Evolutionary conservation across 2,797 vertebrate species (phyloP).

Genomic region (Cirrhinus mrigala): DNA sequence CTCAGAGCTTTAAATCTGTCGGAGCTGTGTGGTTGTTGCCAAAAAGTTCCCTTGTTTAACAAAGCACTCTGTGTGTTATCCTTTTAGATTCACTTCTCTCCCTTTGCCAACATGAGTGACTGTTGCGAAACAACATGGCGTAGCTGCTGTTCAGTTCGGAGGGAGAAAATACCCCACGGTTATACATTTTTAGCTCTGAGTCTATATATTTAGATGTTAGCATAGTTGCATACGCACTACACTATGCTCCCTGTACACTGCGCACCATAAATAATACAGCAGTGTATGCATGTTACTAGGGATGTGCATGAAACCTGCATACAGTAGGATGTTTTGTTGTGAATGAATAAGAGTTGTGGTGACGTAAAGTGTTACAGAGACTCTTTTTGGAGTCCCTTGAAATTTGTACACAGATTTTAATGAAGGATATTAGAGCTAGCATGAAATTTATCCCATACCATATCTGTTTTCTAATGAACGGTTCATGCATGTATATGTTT

Average conservation of each 20-base stretch:
- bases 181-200: conserved; percentile 18
- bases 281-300: neutral
- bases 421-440: neutral
- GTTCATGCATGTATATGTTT: neutral
- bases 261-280: neutral
- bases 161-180: conserved; percentile 14
- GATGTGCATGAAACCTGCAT: neutral
- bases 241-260: neutral
- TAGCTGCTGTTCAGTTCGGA: conserved; percentile 31
- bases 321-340: neutral
- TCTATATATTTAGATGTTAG: conserved; percentile 30
- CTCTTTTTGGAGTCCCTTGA: neutral
- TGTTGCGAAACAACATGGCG: conserved; percentile 38
- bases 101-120: conserved; percentile 32
- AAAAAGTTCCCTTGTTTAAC: conserved; percentile 58
- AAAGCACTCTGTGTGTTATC: conserved; percentile 52
- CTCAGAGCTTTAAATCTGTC: conserved; percentile 43
- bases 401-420: neutral
- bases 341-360: neutral
- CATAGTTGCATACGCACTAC: neutral
- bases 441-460: neutral
- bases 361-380: too few species aligned
- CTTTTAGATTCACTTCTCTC: conserved; percentile 35
- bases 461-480: neutral
- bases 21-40: conserved; percentile 36